A percentile compares a stretch with the other conserved stretches of the same genome.
phyloP scores from a whole-genome alignment of 2,888 invertebrate genomes.

The Subacronicta megacephala region DNA sequence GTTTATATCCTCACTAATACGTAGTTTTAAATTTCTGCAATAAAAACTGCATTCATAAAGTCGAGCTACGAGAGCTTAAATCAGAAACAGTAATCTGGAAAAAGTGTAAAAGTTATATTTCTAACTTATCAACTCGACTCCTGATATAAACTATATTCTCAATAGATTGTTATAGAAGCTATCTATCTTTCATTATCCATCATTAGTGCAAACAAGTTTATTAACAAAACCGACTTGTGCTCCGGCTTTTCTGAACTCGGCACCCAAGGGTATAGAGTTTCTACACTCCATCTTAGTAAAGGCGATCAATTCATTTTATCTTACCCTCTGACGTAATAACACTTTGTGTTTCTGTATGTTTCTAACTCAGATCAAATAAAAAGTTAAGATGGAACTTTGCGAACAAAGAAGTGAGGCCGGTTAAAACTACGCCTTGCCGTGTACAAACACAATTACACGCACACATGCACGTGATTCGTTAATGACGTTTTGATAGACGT shows the following conservation, averaged over 20 bases:
- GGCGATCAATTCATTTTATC: constrained; percentile 78
- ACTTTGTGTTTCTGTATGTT: constrained; percentile 35
- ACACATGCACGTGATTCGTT: no score
- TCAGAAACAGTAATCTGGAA: no score
- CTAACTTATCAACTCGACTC: background rate
- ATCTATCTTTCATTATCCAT: constrained; percentile 76
- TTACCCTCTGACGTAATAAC: constrained; percentile 71
- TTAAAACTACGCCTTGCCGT: no score
- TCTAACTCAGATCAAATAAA: no score
- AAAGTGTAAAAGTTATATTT: no score
- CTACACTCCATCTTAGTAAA: constrained; percentile 76
- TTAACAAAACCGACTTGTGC: constrained; percentile 69
- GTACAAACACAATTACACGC: no score
- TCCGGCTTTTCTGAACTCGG: constrained; percentile 65
- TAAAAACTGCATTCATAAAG: background rate
- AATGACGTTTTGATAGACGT: no score
- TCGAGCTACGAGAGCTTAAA: no score
- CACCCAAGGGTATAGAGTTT: constrained; percentile 77
- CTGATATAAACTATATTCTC: constrained; percentile 10
- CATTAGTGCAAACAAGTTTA: constrained; percentile 77
- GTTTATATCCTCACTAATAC: no score
- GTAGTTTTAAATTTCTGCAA: no score
- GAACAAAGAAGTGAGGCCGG: no score
- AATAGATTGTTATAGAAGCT: constrained; percentile 59
- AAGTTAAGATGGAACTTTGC: no score